phyloP scores from a whole-genome alignment of 2,888 invertebrate genomes.

The Drosophila suboccidentalis region DNA sequence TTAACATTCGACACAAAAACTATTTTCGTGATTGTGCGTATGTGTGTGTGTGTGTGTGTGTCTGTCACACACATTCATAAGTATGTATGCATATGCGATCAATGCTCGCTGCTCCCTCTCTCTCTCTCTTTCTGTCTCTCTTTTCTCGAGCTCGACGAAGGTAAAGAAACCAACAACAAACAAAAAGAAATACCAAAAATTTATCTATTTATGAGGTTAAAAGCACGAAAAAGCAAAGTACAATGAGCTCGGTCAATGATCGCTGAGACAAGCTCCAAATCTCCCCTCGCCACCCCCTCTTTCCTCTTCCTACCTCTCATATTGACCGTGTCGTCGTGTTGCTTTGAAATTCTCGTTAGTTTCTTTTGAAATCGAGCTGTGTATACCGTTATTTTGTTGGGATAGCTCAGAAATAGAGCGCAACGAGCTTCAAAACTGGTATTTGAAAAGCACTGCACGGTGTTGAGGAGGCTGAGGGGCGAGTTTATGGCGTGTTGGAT shows the following conservation, averaged over 20 bases:
- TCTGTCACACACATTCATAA: slow-evolving; percentile 11
- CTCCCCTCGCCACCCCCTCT: neutral
- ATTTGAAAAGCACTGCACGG: slow-evolving; percentile 21
- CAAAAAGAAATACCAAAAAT: slow-evolving; percentile 41
- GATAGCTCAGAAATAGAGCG: slow-evolving; percentile 76
- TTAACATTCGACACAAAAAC: slow-evolving; percentile 82
- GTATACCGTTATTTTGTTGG: slow-evolving; percentile 78
- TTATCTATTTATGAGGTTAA: slow-evolving; percentile 63
- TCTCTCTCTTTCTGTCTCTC: slow-evolving; percentile 5
- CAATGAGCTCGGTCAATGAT: slow-evolving; percentile 66
- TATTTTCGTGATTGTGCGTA: slow-evolving; percentile 53
- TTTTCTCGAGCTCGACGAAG: slow-evolving; percentile 23
- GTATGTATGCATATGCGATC: slow-evolving; percentile 26
- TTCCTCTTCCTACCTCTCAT: neutral
- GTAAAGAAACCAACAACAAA: slow-evolving; percentile 26
- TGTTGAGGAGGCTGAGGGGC: neutral
- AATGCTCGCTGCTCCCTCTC: slow-evolving; percentile 16
- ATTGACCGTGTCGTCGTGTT: slow-evolving; percentile 6
- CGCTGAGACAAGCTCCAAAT: slow-evolving; percentile 31
- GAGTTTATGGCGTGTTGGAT: slow-evolving; percentile 42
- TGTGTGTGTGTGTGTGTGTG: slow-evolving; percentile 4
- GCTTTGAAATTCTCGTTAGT: slow-evolving; percentile 17
- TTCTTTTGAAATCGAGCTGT: slow-evolving; percentile 32
- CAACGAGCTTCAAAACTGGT: slow-evolving; percentile 53
- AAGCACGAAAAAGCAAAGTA: slow-evolving; percentile 42